Percentiles rank a stretch among this genome's conserved stretches.
phyloP scores from a whole-genome alignment of 2,888 invertebrate species.

The Tenthredo scrophulariae region DNA sequence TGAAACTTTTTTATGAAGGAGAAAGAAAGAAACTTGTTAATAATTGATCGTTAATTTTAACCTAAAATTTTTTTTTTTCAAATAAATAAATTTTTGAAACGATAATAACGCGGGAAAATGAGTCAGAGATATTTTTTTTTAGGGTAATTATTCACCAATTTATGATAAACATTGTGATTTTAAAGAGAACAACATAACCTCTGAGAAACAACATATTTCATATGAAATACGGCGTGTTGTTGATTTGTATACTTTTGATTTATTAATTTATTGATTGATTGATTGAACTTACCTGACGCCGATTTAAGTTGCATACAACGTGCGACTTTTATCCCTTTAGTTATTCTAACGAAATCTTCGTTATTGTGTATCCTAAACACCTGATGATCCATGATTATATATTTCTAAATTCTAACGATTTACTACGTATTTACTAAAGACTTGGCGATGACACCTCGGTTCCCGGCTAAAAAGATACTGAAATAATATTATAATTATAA shows the following conservation, averaged over 20 bases:
- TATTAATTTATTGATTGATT: too few species aligned
- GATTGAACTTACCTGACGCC: slow-evolving; percentile 78
- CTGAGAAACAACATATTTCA: neutral
- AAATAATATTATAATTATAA: slow-evolving; percentile 22
- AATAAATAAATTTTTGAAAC: neutral
- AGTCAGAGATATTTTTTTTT: neutral
- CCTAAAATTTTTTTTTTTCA: too few species aligned
- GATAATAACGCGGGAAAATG: neutral
- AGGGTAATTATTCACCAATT: neutral
- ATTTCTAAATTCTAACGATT: slow-evolving; percentile 1
- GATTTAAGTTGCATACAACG: slow-evolving; percentile 82
- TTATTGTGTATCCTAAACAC: slow-evolving; percentile 80
- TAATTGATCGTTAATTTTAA: neutral
- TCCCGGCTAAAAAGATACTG: slow-evolving; percentile 31
- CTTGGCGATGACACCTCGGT: neutral
- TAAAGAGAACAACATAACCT: slow-evolving; percentile 38
- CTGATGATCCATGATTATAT: slow-evolving; percentile 69
- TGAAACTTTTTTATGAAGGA: slow-evolving; percentile 56
- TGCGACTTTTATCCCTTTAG: slow-evolving; percentile 81
- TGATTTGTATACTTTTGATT: neutral
- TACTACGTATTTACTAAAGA: slow-evolving; percentile 30
- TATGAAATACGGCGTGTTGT: neutral
- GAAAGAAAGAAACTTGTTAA: neutral
- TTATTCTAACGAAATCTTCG: slow-evolving; percentile 79
- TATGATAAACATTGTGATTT: neutral